Evolutionary conservation across 1,140 invertebrate genomes (phyloP), one percentile per base, ranked within the genome.

Genomic region (Conopomorpha cramerella): DNA sequence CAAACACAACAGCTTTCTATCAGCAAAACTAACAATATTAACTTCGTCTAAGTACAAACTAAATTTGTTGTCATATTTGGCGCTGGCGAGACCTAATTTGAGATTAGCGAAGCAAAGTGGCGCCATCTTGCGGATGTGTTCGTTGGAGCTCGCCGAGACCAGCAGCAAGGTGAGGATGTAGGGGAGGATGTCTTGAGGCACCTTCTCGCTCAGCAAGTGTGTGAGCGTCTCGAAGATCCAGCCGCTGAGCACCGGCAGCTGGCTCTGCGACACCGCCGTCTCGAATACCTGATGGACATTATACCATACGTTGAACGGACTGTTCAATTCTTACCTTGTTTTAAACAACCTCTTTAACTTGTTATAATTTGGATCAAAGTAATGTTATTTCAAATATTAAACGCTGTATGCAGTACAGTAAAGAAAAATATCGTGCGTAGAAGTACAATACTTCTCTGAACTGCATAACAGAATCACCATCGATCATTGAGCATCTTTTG

Each of bases 201-300:
- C 41, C 49, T 77, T 76, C 1, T 55, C 72, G 25, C 53, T 51
- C 1, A 78, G 29, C 3, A 77, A 34, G 36, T 79, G 72, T 8
- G 61, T 60, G 0, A 79, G 38, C 0, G 73, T 70, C 43, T 79
- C 77, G 50, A 78, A 79, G 26, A 77, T 64, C 77, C 77, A 79
- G 2, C 72, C 74, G 31, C 63, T 74, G 1, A 79, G 43, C 0
- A 78, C 68, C 3, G 67, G 57, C 1, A 79, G 45, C 38, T 77
- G 77, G 16, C 62, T 51, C 46, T 74, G 77, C 3, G 55, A 30
- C 25, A 77, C 55, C 8, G 72, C 56, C 28, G 74, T 57, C 57
- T 78, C 55, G 44, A 79, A 79, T 12, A 79, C 77, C 77, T 79
- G 55, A 8, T n/a, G n/a, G n/a, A n/a, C n/a, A n/a, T n/a, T n/a